Conservation (phyloP, 2,113 vertebrate species). For the Atractosteus spatula region DNA sequence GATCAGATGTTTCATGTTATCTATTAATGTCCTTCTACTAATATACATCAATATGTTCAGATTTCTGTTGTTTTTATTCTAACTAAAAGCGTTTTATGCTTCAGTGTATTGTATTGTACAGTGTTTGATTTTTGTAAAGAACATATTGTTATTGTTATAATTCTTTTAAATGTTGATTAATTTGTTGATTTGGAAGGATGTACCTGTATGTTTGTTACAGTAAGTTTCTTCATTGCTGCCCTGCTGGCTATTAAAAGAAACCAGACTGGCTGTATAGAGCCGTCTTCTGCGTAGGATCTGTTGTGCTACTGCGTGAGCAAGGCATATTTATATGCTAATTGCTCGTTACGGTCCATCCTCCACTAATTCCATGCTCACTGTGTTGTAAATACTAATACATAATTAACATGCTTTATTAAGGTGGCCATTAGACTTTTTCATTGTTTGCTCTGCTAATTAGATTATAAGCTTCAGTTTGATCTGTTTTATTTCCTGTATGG, state of each 20-base stretch:
- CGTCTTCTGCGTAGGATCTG: not conserved
- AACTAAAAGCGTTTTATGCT: too few species aligned
- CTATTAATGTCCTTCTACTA: too few species aligned
- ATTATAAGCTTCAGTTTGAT: constrained; percentile 1
- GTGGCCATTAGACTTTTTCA: not conserved
- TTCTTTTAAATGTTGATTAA: not conserved
- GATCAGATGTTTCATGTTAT: too few species aligned
- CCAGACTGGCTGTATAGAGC: not conserved
- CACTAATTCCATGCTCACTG: not conserved
- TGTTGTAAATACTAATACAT: constrained; percentile 13
- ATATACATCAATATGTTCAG: too few species aligned
- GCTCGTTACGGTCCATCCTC: constrained; percentile 11
- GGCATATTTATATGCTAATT: constrained; percentile 7
- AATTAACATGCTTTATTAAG: constrained; percentile 16
- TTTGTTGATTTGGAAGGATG: not conserved
- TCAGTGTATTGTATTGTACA: too few species aligned
- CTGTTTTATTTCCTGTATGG: not conserved
- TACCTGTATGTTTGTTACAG: not conserved
- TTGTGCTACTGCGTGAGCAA: not conserved
- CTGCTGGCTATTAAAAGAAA: not conserved
- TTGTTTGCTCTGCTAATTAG: constrained; percentile 19
- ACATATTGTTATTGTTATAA: too few species aligned
- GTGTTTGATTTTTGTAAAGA: too few species aligned
- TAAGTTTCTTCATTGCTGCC: not conserved
- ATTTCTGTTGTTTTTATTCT: too few species aligned